A percentile compares a stretch with the other conserved stretches of the same genome.
Evolutionary conservation across 2,113 vertebrate species (phyloP).

Genomic region (Malaclemys terrapin): DNA sequence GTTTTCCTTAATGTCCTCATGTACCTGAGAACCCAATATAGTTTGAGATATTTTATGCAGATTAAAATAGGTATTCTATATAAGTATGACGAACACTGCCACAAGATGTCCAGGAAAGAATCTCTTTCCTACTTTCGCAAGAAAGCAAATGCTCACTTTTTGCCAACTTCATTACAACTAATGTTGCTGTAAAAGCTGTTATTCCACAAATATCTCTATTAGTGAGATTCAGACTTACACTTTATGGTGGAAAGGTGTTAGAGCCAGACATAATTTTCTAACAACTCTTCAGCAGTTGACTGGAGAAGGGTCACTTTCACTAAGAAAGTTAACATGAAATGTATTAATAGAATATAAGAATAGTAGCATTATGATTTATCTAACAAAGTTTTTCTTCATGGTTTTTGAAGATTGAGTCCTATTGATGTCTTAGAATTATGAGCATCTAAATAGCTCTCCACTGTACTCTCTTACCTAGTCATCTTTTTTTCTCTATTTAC

Average conservation of each 20-base stretch:
- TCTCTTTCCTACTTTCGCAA: neutral
- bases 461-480: neutral
- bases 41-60: neutral
- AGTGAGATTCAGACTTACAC: neutral
- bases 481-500: constrained; percentile 10
- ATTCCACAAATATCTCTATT: neutral
- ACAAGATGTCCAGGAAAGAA: neutral
- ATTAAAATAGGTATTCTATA: neutral
- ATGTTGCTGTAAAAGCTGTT: neutral
- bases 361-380: neutral
- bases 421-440: neutral
- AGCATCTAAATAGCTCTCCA: neutral
- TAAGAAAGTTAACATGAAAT: neutral
- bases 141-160: neutral
- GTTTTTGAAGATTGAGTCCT: neutral
- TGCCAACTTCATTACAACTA: neutral
- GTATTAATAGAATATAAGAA: neutral
- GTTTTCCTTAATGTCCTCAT: neutral
- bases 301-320: neutral
- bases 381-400: neutral
- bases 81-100: neutral
- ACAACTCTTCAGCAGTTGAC: neutral
- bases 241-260: neutral
- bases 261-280: neutral
- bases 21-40: neutral